Evolutionary conservation across 35 echinoderm and acorn worm species (phyloP), one percentile per base, ranked within the genome.

Genomic region (Nesometra sesokonis): DNA sequence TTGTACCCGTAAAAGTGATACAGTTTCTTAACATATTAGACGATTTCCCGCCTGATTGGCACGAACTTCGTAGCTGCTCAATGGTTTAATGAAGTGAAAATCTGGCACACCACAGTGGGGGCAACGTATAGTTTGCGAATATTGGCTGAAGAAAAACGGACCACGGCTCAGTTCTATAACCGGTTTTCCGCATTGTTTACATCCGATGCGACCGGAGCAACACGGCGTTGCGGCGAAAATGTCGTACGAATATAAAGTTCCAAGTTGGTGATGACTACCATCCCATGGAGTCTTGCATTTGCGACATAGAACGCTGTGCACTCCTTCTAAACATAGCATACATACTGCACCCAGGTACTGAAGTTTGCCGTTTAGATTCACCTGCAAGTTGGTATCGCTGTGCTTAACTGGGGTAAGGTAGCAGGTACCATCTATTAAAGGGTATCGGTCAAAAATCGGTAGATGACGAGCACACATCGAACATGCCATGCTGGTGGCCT

Each of bases 261-360:
- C 96, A 33, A 99, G 92, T 84, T 99, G 96, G 80, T 99, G 90
- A 82, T 99, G 96, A 38, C 96, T 99, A 4, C 96, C 96, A 88
- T 99, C 96, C 96, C 96, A 99, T n/a, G 90, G 96, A 3, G 96
- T 91, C 67, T 99, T 94, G 84, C 96, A 99, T 86, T 90, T 94
- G 84, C 92, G 92, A 77, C 96, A 99, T 21, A 99, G 85, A 29
- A 99, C 94, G 46, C 87, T 86, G 35, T 99, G 93, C 3, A 92
- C 96, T 37, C 96, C 96, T 79, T 94, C 96, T 52, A 99, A 80
- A 84, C 96, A 99, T 81, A 94, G 83, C 92, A 99, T 93, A 82
- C 96, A 99, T 23, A 99, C 96, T 36, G 96, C 96, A 87, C 90
- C 90, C 29, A 99, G 96, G 81, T 88, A 99, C 79, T 94, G 90